Evolutionary conservation across 2,113 vertebrate genomes (phyloP), one percentile per base, ranked within the genome.

Genomic region (Sinocyclocheilus anshuiensis): DNA sequence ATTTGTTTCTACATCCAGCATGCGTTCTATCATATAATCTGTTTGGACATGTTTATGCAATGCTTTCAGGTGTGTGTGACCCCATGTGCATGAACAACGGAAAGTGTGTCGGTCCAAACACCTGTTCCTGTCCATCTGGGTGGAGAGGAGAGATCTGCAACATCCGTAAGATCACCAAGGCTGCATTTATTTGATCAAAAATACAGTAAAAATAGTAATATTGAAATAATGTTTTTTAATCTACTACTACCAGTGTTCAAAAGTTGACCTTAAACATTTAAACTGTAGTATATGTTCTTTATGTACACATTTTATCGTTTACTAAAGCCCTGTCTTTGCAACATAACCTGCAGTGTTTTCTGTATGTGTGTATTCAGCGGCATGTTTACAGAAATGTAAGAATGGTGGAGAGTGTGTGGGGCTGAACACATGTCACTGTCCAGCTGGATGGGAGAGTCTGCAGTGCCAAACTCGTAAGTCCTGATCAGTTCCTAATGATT

Each of bases 71-170:
- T 91, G 92, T 99, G 86, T 99, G 97, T 92, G 96, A 98, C 75
- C 97, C 97, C 6, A 89, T 92, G 81, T 98, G 97, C 86, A 94
- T 98, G 96, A 98, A 98, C 88, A 95, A 94, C 89, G 97, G 96
- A 48, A 97, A 96, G 89, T 99, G 97, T 22, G 95, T 98, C 45
- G 92, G 96, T 50, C 95, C 95, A 77, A 96, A 96, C 48, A 2
- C 94, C 16, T 99, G 97, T 87, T 99, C 97, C 78, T 99, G 97
- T 89, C 87, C 96, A 4, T 98, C 97, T 4, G 97, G 96, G 4
- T 99, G 97, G 97, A 96, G 90, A 88, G 97, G 97, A 42, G 95
- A 87, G 87, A 91, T 88, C 80, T 99, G 97, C 59, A 94, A 92
- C 89, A 93, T 93, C 81, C 94, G 96, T 98, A 94, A 96, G 97